Conservation (phyloP, 2,113 vertebrate species). For the Lepus americanus region DNA sequence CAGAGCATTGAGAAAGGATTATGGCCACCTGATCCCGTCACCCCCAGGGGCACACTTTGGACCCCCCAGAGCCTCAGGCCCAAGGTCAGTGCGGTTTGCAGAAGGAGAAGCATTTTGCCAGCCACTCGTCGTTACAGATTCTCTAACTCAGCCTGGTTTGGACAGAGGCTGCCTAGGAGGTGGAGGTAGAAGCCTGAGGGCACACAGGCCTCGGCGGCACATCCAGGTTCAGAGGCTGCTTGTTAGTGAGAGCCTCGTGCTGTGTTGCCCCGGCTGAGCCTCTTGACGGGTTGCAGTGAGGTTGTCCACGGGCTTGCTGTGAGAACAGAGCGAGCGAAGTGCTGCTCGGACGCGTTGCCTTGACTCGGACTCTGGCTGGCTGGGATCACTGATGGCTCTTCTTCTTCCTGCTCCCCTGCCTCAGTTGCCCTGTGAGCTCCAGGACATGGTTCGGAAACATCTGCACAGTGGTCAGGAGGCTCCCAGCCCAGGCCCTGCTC, state of each 20-base stretch:
- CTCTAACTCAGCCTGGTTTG: neutral
- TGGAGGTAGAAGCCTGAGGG: neutral
- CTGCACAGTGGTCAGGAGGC: slow-evolving; percentile 91
- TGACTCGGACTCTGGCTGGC: neutral
- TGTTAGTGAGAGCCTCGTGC: neutral
- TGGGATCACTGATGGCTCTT: neutral
- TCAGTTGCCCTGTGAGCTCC: slow-evolving; percentile 96
- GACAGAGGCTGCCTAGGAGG: neutral
- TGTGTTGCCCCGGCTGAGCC: neutral
- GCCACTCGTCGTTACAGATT: neutral
- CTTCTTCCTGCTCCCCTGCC: slow-evolving; percentile 60
- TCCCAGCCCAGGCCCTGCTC: slow-evolving; percentile 84
- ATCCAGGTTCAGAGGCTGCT: neutral
- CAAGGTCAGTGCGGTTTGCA: neutral
- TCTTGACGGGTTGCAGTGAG: neutral
- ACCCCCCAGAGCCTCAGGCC: neutral
- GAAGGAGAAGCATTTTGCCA: neutral
- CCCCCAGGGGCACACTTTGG: neutral
- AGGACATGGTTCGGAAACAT: slow-evolving; percentile 98
- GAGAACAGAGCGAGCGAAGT: neutral
- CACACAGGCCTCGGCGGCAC: neutral
- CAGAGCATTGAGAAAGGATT: neutral
- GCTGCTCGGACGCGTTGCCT: fast-evolving
- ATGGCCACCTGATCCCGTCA: neutral
- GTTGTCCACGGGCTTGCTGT: neutral